Evolutionary conservation across 2,113 vertebrate species (phyloP).

Genomic region (Zosterops lateralis): DNA sequence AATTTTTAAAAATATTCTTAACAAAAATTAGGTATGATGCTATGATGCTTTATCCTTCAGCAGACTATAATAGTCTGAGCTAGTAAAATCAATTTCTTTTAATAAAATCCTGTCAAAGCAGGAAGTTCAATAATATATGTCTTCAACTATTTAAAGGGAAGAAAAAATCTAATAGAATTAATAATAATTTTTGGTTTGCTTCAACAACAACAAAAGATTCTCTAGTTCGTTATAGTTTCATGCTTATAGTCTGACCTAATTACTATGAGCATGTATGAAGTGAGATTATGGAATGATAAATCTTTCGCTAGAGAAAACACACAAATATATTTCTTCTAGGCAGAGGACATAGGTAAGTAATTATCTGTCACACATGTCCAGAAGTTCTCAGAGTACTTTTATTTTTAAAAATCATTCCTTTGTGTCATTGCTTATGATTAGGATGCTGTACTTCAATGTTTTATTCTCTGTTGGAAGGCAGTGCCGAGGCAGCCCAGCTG

Average conservation of each 20-base stretch:
- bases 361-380: neutral
- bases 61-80: neutral
- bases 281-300: neutral
- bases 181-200: neutral
- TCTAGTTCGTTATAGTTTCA: neutral
- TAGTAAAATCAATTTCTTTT: constrained; percentile 40
- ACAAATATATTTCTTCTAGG: neutral
- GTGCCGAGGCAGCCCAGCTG: neutral
- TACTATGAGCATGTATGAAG: neutral
- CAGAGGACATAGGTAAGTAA: neutral
- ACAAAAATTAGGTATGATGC: neutral
- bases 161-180: neutral
- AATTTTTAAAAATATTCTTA: neutral
- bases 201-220: neutral
- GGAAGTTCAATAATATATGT: constrained; percentile 34
- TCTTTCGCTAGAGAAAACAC: neutral
- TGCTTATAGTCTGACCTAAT: neutral
- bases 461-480: neutral
- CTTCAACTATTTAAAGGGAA: neutral
- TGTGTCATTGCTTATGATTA: neutral
- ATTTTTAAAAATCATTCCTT: neutral
- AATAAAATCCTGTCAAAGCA: constrained; percentile 29
- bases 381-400: neutral
- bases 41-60: neutral
- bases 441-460: neutral